Base-by-base conservation (phyloP, 2,888 invertebrate species). In the Serrognathus titanus region DNA sequence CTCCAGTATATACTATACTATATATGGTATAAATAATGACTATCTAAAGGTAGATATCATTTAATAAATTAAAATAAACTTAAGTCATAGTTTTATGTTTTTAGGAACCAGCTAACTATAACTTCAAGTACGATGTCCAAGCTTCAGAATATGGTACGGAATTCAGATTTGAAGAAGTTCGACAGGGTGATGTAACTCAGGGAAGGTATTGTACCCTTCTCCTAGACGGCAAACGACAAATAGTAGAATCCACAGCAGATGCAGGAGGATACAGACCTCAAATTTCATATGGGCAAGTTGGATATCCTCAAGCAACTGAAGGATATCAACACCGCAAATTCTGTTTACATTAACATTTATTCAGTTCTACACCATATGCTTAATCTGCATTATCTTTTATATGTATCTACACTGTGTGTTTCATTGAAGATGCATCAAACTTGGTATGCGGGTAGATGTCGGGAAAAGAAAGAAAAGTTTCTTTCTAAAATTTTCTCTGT, bases 151-250 rank as follows among this genome's bases (percentile, higher is more conserved):
- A 85, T 0, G 87, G 87, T 0, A 86, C 87, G 61, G 86, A 88
- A 66, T 87, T 86, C 75, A 87, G 86, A 0, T 87, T 87, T 66
- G 79, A 82, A 12, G 86, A 87, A 69, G 79, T 81, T 8, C 84
- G 85, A 66, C 82, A 81, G 65, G 86, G 86, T 2, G 82, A 85
- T n/a, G 83, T 82, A 0, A 85, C 86, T n/a, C 83, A 82, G 60
- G 87, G 87, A 10, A 85, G 85, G 69, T 88, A 88, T 75, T 79
- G 83, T 63, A 87, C 87, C 61, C 81, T 84, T 66, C 79, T 88
- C 38, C 87, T 87, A 0, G 87, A 87, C 61, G 87, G 87, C 7
- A 78, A 86, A 55, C 80, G 82, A 67, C 86, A 87, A 69, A 82
- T 85, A 9, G 86, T 86, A 0, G 85, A 85, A 7, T 87, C 86